phyloP scores from a whole-genome alignment of 2,797 vertebrate genomes.

The Spheniscus humboldti region DNA sequence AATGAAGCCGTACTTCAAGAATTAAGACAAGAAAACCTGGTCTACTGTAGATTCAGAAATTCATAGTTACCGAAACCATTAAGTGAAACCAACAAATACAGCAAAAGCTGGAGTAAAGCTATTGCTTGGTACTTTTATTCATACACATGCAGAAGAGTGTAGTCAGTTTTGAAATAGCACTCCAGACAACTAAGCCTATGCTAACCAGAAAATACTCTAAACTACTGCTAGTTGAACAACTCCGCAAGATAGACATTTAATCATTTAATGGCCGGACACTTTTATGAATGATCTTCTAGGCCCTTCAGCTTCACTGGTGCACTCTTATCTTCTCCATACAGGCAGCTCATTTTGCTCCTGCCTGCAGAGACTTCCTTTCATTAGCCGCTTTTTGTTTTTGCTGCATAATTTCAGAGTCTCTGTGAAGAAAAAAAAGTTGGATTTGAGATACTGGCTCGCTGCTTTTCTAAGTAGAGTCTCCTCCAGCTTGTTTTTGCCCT shows the following conservation, averaged over 20 bases:
- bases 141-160: conserved; percentile 32
- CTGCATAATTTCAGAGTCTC: conserved; percentile 80
- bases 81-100: neutral
- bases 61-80: neutral
- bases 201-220: conserved; percentile 22
- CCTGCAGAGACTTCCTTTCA: conserved; percentile 74
- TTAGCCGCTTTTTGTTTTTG: conserved; percentile 77
- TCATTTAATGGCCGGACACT: conserved; percentile 7
- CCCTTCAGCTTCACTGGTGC: neutral
- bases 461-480: neutral
- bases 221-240: conserved; percentile 50
- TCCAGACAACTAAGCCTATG: conserved; percentile 4
- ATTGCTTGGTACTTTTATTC: neutral
- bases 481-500: neutral
- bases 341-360: conserved; percentile 65
- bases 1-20: neutral
- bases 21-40: neutral
- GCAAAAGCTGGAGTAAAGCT: conserved; percentile 11
- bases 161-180: neutral
- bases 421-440: conserved; percentile 26
- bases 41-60: neutral
- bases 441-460: neutral
- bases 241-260: conserved; percentile 28
- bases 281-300: conserved; percentile 25
- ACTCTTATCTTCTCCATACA: neutral